Base-by-base conservation (phyloP, 2,797 vertebrate species). In the Acipenser oxyrinchus region DNA sequence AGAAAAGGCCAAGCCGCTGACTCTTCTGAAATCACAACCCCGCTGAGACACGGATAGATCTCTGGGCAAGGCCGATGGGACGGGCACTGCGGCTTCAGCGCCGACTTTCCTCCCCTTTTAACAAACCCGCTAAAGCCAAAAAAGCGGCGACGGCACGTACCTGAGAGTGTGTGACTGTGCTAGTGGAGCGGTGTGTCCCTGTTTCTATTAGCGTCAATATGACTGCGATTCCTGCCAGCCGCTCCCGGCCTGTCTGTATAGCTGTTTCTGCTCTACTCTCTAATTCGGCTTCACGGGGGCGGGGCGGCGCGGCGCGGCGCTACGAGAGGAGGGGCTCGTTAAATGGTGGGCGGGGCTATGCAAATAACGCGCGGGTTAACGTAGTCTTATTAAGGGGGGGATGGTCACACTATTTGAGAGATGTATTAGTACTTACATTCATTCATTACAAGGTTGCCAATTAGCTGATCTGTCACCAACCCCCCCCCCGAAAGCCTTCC, bases 201-300 rank as follows among this genome's bases (percentile, higher is more conserved):
- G 77, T 67, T 74, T 76, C 78, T 75, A 76, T 73, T 60, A 50
- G 37, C 6, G 53, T 69, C 74, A 72, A 76, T 75, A 78, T 78
- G 70, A 72, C 73, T 72, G 77, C 76, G 82, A 81, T 79, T 81
- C 81, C 83, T 73, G 79, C 70, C 66, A 68, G 72, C 81, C 77
- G 84, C 84, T 83, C 83, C 81, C 23, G 23, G 23, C 23, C 23
- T 37, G 23, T 37, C 23, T 37, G 2, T 66, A 75, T 75, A 83
- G 60, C 18, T 81, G 81, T 82, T 72, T 82, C 79, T 77, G 68
- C 73, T 71, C 75, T 79, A 69, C 78, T 73, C 71, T 82, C 82
- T 82, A 77, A 71, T 81, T 82, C 82, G 81, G 77, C 78, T 82
- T 75, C 66, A 78, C 75, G 80, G 86, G 83, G 87, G 87, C 72